Evolutionary conservation across 2,797 vertebrate genomes (phyloP).

Genomic region (Gymnopithys bicolor): DNA sequence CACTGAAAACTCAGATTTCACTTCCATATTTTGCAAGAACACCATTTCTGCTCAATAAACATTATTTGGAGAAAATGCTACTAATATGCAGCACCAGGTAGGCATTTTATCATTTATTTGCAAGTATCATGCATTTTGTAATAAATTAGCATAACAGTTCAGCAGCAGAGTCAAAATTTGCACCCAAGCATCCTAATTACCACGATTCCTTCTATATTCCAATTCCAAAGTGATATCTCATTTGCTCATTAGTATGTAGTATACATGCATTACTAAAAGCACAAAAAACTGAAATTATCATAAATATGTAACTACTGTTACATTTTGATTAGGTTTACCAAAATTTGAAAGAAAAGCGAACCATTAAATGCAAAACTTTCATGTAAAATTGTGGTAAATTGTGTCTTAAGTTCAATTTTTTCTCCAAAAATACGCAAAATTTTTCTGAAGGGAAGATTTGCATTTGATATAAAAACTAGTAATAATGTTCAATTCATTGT

Average conservation of each 20-base stretch:
- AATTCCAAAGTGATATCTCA: neutral
- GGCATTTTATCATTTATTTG: constrained; percentile 51
- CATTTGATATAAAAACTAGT: neutral
- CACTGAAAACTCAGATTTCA: neutral
- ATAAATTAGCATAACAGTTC: constrained; percentile 63
- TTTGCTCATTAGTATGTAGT: constrained; percentile 57
- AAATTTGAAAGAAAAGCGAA: neutral
- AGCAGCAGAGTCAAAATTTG: constrained; percentile 55
- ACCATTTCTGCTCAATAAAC: neutral
- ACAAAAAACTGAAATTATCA: constrained; percentile 49
- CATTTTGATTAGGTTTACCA: constrained; percentile 39
- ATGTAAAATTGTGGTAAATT: neutral
- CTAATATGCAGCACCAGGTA: constrained; percentile 13
- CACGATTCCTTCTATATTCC: constrained; percentile 19
- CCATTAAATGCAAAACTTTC: neutral
- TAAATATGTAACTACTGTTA: constrained; percentile 41
- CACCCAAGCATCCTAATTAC: constrained; percentile 49
- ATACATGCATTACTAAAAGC: constrained; percentile 26
- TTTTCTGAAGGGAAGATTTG: neutral
- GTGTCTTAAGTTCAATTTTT: neutral
- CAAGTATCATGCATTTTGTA: constrained; percentile 45
- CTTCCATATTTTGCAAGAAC: neutral
- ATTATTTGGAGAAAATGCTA: neutral
- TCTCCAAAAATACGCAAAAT: neutral
- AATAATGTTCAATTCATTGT: neutral